Percentiles rank a stretch among this genome's conserved stretches.
Conservation (phyloP, 2,797 vertebrate genomes). For the Valencia hispanica region DNA sequence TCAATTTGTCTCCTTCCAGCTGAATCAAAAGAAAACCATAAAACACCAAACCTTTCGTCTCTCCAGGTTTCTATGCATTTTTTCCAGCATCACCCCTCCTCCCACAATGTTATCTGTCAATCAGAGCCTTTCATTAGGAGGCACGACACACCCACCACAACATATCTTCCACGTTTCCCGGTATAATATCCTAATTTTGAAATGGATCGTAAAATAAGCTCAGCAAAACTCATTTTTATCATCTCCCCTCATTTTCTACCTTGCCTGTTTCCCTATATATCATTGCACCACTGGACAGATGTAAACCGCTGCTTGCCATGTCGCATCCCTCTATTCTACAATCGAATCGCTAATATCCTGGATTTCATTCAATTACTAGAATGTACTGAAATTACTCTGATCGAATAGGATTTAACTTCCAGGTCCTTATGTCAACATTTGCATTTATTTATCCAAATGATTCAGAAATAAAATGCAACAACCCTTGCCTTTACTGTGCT, state of each 20-base stretch:
- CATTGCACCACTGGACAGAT: slow-evolving; percentile 59
- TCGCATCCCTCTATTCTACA: slow-evolving; percentile 56
- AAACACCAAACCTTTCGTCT: slow-evolving; percentile 42
- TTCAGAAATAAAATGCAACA: slow-evolving; percentile 17
- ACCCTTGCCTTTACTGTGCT: slow-evolving; percentile 13
- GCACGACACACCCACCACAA: slow-evolving; percentile 68
- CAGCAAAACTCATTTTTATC: neutral
- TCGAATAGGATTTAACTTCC: slow-evolving; percentile 25
- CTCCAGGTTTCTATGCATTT: neutral
- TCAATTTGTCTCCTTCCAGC: slow-evolving; percentile 43
- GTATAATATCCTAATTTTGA: slow-evolving; percentile 16
- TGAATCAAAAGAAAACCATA: slow-evolving; percentile 52
- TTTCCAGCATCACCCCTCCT: slow-evolving; percentile 35
- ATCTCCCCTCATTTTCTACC: slow-evolving; percentile 17
- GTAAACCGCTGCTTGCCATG: slow-evolving; percentile 57
- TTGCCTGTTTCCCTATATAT: neutral
- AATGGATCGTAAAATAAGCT: slow-evolving; percentile 37
- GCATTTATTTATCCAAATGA: neutral
- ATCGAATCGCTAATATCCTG: slow-evolving; percentile 39
- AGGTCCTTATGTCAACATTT: slow-evolving; percentile 27
- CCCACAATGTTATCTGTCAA: slow-evolving; percentile 52
- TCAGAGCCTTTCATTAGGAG: slow-evolving; percentile 47
- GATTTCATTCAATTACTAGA: slow-evolving; percentile 50
- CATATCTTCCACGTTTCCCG: slow-evolving; percentile 20
- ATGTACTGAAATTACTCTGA: slow-evolving; percentile 43